phyloP scores from a whole-genome alignment of 2,797 vertebrate species.

The Pangasius krempfi region DNA sequence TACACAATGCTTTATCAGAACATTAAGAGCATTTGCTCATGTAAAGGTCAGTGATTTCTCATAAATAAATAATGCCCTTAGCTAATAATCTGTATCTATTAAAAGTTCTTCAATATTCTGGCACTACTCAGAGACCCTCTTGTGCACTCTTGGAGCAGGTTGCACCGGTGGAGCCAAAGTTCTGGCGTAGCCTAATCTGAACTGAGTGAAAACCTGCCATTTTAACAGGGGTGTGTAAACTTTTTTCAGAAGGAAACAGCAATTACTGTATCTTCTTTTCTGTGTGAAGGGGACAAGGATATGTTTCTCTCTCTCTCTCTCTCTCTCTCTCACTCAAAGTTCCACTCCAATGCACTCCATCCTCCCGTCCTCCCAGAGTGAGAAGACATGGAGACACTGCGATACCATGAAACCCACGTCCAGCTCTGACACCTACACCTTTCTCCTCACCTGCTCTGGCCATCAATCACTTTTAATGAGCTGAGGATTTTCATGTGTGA shows the following conservation, averaged over 20 bases:
- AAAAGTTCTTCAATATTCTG: too few species aligned
- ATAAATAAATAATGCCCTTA: too few species aligned
- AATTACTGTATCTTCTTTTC: not conserved
- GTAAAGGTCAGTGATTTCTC: too few species aligned
- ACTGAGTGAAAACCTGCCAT: too few species aligned
- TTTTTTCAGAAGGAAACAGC: not conserved
- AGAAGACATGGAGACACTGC: not conserved
- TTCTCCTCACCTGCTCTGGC: conserved; percentile 1
- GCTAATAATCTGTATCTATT: too few species aligned
- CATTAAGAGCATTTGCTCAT: too few species aligned
- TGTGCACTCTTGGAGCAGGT: too few species aligned
- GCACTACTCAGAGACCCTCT: too few species aligned
- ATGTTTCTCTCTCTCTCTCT: not conserved
- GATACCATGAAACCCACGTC: not conserved
- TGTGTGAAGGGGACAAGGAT: not conserved
- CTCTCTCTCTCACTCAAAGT: not conserved
- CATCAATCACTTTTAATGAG: conserved; percentile 37
- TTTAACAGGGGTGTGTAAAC: too few species aligned
- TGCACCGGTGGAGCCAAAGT: too few species aligned
- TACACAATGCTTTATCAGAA: too few species aligned
- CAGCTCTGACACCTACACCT: not conserved
- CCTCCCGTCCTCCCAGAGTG: not conserved
- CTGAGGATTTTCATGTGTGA: not conserved
- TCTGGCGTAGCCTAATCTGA: too few species aligned
- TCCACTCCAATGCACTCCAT: not conserved